These are phyloP conservation scores for Isurus oxyrinchus DNA, from an alignment of 2,113 vertebrate species.

Conservation along the genomic window DNA sequence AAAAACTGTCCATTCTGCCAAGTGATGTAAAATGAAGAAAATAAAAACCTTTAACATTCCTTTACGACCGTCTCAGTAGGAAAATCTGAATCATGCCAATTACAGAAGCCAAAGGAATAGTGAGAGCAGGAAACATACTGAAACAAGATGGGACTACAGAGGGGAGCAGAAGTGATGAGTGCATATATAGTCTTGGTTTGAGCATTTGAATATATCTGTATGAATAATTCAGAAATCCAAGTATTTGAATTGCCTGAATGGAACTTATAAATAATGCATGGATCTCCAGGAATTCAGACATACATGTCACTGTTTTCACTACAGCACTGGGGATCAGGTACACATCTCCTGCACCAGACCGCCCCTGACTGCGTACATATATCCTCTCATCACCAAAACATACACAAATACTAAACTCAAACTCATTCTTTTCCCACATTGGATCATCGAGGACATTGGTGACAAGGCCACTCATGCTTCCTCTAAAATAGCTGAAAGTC, in stretches of 20 bases:
- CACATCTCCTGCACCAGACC: not conserved
- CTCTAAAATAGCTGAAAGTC: not conserved
- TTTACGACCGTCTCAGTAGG: not conserved
- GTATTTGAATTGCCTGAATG: conserved; percentile 7
- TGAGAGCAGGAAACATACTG: conserved; percentile 8
- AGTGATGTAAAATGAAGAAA: conserved; percentile 16
- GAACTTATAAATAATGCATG: not conserved
- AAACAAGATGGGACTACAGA: conserved; percentile 17
- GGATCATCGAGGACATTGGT: not conserved
- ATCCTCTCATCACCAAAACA: not conserved
- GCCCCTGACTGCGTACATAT: not conserved
- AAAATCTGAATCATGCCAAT: conserved; percentile 30
- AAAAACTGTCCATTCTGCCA: not conserved
- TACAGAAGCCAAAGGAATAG: conserved; percentile 1
- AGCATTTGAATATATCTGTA: not conserved
- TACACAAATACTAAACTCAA: not conserved
- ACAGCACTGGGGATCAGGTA: not conserved
- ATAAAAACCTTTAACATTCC: conserved; percentile 26
- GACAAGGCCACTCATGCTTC: not conserved
- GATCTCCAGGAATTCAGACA: not conserved
- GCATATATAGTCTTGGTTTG: not conserved
- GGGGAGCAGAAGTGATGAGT: not conserved
- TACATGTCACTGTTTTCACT: not conserved
- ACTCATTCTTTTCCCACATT: not conserved
- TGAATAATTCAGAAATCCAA: conserved; percentile 10